These are phyloP conservation scores for Macropis europaea DNA, from an alignment of 2,888 invertebrate species.

Conservation along the genomic window DNA sequence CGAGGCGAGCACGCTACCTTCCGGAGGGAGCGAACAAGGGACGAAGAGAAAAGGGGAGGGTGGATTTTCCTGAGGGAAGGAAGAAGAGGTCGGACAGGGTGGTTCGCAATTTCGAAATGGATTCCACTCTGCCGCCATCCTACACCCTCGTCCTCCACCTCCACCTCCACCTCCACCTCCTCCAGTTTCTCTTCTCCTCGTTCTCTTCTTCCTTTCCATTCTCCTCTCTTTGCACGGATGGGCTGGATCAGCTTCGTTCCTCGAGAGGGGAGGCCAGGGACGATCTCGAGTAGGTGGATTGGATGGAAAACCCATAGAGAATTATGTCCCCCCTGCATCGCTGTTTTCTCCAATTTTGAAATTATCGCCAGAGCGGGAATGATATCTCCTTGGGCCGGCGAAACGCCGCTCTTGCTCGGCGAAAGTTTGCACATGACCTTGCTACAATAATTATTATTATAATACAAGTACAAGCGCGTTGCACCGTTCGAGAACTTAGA, in stretches of 20 bases:
- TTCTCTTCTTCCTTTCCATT: slow-evolving; percentile 42
- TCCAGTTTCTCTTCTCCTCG: slow-evolving; percentile 55
- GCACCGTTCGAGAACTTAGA: too few relatives aligned
- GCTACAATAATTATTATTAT: too few relatives aligned
- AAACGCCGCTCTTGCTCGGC: too few relatives aligned
- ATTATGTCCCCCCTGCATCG: slow-evolving; percentile 37
- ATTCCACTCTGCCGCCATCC: slow-evolving; percentile 72
- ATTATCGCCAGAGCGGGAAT: slow-evolving; percentile 27
- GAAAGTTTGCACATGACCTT: too few relatives aligned
- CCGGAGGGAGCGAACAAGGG: slow-evolving; percentile 35
- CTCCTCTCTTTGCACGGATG: slow-evolving; percentile 28
- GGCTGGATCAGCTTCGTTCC: slow-evolving; percentile 70
- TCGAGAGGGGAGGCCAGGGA: slow-evolving; percentile 37
- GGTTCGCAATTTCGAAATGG: slow-evolving; percentile 80
- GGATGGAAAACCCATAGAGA: slow-evolving; percentile 72
- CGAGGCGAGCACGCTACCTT: slow-evolving; percentile 68
- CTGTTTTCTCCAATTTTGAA: slow-evolving; percentile 50
- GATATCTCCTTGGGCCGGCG: background rate
- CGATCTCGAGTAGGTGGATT: slow-evolving; percentile 64
- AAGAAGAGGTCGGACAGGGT: slow-evolving; percentile 66
- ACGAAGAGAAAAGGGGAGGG: slow-evolving; percentile 34
- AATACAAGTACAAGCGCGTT: too few relatives aligned
- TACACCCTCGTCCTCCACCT: slow-evolving; percentile 15
- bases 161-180: slow-evolving; percentile 43
- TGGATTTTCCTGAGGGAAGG: slow-evolving; percentile 77